phyloP scores from a whole-genome alignment of 1,140 invertebrate genomes.

The Medauroidea extradentata region DNA sequence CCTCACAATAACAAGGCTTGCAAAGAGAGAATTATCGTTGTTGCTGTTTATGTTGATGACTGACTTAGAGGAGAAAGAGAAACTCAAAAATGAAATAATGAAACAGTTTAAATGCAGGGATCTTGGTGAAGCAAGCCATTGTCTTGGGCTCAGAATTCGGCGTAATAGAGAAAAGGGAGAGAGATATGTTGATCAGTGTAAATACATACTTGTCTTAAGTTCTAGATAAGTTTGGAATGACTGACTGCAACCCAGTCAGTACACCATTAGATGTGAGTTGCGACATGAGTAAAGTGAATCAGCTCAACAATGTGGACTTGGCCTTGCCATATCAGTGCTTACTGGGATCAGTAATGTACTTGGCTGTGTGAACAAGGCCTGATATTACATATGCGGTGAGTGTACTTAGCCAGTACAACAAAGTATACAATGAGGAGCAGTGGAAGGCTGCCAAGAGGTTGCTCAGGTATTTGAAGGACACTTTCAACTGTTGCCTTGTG shows the following conservation, averaged over 20 bases:
- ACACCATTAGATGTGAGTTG: slow-evolving; percentile 29
- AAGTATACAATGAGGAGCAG: slow-evolving; percentile 32
- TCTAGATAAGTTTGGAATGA: slow-evolving; percentile 32
- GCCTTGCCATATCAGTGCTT: slow-evolving; percentile 31
- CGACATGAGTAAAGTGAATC: slow-evolving; percentile 15
- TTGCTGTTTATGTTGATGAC: slow-evolving; percentile 39
- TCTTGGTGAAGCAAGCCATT: slow-evolving; percentile 21
- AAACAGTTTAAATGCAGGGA: slow-evolving; percentile 27
- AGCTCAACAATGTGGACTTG: no score
- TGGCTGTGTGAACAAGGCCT: slow-evolving; percentile 41
- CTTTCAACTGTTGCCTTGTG: slow-evolving; percentile 25
- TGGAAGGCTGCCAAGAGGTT: slow-evolving; percentile 43
- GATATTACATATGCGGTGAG: slow-evolving; percentile 45
- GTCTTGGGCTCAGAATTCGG: slow-evolving; percentile 23
- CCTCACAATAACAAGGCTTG: no score
- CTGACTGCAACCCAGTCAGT: slow-evolving; percentile 21
- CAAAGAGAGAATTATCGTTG: slow-evolving; percentile 23
- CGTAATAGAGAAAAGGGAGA: slow-evolving; percentile 14
- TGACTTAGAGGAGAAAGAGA: slow-evolving; percentile 9
- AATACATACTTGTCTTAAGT: slow-evolving; percentile 26
- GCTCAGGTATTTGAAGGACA: slow-evolving; percentile 41
- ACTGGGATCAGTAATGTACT: slow-evolving; percentile 42
- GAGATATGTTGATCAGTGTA: slow-evolving; percentile 18
- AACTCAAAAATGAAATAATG: slow-evolving; percentile 21
- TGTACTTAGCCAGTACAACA: slow-evolving; percentile 43